These are phyloP conservation scores for Sinopyrophorus schimmeli DNA, from an alignment of 2,888 invertebrate species.

Conservation along the genomic window DNA sequence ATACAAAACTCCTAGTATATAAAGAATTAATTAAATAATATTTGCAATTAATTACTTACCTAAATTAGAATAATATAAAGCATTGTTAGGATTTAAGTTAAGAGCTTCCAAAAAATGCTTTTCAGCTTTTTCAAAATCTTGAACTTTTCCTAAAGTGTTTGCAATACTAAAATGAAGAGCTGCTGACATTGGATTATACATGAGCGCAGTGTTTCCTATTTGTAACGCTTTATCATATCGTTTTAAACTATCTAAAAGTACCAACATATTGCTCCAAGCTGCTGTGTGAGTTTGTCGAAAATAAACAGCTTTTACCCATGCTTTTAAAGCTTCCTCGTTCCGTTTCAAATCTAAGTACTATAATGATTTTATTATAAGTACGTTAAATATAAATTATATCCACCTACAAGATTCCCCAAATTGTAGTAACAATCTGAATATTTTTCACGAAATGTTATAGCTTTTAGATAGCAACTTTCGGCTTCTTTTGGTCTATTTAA, in stretches of 20 bases:
- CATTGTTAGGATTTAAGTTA: constrained; percentile 66
- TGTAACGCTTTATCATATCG: constrained; percentile 67
- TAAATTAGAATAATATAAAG: constrained; percentile 87
- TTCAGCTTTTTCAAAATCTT: constrained; percentile 79
- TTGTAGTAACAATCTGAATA: constrained; percentile 96
- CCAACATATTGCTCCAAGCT: constrained; percentile 91
- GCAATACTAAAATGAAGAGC: constrained; percentile 85
- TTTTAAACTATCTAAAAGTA: constrained; percentile 73
- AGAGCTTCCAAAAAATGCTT: constrained; percentile 78
- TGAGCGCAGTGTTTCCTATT: constrained; percentile 71
- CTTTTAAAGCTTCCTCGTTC: constrained; percentile 72
- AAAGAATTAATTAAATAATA: constrained; percentile 20
- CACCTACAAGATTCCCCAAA: constrained; percentile 84
- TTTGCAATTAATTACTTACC: constrained; percentile 60
- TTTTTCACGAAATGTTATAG: constrained; percentile 72
- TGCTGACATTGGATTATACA: constrained; percentile 72
- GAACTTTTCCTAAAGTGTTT: constrained; percentile 84
- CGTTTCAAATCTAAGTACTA: constrained; percentile 79
- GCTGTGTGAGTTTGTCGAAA: constrained; percentile 77
- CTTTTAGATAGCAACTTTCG: constrained; percentile 76
- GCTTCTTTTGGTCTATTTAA: constrained; percentile 72
- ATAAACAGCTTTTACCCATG: constrained; percentile 82
- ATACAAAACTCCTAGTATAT: constrained; percentile 78
- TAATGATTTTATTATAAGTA: background rate
- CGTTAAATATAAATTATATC: constrained; percentile 1